phyloP scores from a whole-genome alignment of 1,140 invertebrate species.

The Lepidurus apus region DNA sequence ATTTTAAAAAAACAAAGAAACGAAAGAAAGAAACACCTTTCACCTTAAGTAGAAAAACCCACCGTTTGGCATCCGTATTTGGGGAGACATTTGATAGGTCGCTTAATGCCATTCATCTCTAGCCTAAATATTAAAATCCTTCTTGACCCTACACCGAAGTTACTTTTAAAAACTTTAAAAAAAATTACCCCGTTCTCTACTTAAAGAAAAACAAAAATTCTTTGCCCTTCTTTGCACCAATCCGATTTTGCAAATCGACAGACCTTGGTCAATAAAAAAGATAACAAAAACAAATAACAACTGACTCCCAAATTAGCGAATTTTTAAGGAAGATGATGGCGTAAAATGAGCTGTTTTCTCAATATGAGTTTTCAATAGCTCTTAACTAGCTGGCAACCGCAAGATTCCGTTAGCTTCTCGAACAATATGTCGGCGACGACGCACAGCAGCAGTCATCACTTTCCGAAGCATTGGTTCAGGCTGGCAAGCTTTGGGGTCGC shows the following conservation, averaged over 20 bases:
- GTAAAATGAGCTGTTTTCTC: not conserved
- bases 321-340: not conserved
- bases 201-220: no score
- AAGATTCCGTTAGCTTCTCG: conserved; percentile 29
- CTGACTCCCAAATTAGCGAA: not conserved
- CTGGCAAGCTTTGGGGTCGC: conserved; percentile 78
- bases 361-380: not conserved
- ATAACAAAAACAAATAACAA: not conserved
- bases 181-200: not conserved
- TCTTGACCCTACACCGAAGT: not conserved
- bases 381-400: conserved; percentile 23
- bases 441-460: conserved; percentile 64
- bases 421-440: conserved; percentile 30
- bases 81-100: not conserved
- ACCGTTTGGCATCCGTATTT: conserved; percentile 4
- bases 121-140: not conserved
- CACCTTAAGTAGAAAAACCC: conserved; percentile 12
- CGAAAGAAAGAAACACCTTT: not conserved
- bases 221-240: not conserved
- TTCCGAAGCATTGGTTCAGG: conserved; percentile 80
- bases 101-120: conserved; percentile 19
- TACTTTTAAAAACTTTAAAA: not conserved
- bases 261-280: not conserved
- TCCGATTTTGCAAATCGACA: not conserved
- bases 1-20: not conserved